A percentile compares a stretch with the other conserved stretches of the same genome.
These are phyloP conservation scores for Hartigia nigra DNA, from an alignment of 2,888 invertebrate genomes.

Conservation along the genomic window DNA sequence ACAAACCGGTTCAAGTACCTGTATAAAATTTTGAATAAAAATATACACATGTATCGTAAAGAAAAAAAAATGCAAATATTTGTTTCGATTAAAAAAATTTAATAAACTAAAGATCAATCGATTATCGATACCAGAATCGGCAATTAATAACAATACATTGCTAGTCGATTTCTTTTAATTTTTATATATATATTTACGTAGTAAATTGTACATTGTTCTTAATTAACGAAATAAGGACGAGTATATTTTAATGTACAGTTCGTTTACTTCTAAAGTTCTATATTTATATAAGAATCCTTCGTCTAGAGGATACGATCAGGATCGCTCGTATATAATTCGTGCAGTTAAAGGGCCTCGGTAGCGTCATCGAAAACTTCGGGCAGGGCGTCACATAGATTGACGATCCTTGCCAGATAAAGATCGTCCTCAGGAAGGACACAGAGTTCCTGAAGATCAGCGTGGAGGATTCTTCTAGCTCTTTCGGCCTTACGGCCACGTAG, in stretches of 20 bases:
- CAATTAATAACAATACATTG: background rate
- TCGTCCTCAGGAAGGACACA: background rate
- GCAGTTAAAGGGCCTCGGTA: background rate
- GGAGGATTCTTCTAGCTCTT: background rate
- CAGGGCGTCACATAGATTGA: background rate
- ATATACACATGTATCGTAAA: background rate
- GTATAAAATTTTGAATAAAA: no score
- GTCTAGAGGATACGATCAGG: background rate
- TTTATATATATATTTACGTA: background rate
- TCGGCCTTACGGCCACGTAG: slow-evolving; percentile 5
- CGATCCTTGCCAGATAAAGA: background rate
- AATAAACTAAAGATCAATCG: no score
- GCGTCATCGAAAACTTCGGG: background rate
- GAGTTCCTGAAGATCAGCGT: background rate
- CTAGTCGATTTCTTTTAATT: background rate
- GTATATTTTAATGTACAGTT: background rate
- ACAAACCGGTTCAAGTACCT: background rate
- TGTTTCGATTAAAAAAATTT: no score
- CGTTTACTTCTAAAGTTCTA: background rate
- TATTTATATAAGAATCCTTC: background rate
- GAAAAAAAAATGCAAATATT: background rate
- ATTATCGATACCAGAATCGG: background rate
- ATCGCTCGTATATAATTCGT: background rate
- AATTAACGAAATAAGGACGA: background rate
- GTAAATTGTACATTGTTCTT: background rate